Base-by-base conservation (phyloP, 2,797 vertebrate genomes). In the Rhinatrema bivittatum region DNA sequence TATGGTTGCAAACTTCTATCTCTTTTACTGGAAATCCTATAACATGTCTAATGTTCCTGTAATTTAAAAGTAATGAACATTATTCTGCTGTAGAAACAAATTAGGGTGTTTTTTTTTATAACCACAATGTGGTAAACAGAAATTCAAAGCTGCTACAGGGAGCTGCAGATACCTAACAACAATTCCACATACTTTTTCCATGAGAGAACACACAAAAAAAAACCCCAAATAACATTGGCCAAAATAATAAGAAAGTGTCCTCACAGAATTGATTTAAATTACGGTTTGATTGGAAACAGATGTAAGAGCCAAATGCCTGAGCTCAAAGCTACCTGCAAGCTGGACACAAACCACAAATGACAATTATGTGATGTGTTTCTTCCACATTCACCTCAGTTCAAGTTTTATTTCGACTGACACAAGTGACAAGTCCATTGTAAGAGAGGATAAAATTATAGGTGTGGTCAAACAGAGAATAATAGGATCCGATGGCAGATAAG, bases 201-300 rank as follows among this genome's bases (percentile, higher is more conserved):
- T 20, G 31, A 25, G 26, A 35, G 29, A 40, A 26, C 2, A 2
- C 29, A 17, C 20, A 1, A 0, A 46, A 47, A 32, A 57, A 55
- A 72, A n/a, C n/a, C n/a, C n/a, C n/a, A 56, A 70, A 65, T 40
- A 34, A 42, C 42, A 49, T 47, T 64, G 68, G 65, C 51, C 51
- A 44, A 48, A 44, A 29, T 48, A 20, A 37, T 53, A 24, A 34
- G 16, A 39, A 41, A 62, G 43, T 20, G 40, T 65, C 43, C 39
- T 39, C 24, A 36, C 0, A 28, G 16, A 51, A 49, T 1, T 53
- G 46, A 44, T 57, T 51, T 48, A 42, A 63, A 54, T 9, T 53
- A 46, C 24, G 50, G 39, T 36, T 56, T 71, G 63, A 62, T 62
- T 43, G 30, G 50, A 39, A 73, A 52, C 69, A 70, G 71, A 70